Base-by-base conservation (phyloP, 2,113 vertebrate genomes). In the Poeciliopsis retropinna region DNA sequence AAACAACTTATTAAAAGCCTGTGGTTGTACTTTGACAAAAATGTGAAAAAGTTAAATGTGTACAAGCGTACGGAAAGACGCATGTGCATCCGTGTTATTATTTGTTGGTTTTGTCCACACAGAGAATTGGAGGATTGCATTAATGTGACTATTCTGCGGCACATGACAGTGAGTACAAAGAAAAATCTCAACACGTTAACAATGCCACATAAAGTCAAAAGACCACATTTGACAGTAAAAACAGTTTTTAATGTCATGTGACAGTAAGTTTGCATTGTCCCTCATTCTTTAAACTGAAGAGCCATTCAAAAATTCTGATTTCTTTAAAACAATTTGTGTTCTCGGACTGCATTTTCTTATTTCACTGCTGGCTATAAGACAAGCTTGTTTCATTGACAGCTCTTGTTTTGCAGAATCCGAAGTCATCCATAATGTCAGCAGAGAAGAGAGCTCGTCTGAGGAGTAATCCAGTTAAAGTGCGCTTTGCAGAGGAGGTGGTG, bases 361-460 rank as follows among this genome's bases (percentile, higher is more conserved):
- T 32, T 17, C 57, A 17, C 3, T 12, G 51, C 41, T 32, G 51
- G n/a, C 30, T 41, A 8, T 37, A 47, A 37, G 61, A 64, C 11
- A n/a, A 30, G 67, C 28, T 2, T 10, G 19, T 27, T 19, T 72
- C 11, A 62, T 27, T 44, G 37, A 14, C 10, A 25, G 3, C 31
- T 9, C 51, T 34, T 91, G 81, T 77, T 32, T 87, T 92, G 8
- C 93, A 99, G 98, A 97, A 97, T 73, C 97, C 97, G 30, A 99
- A 99, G 79, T 99, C 98, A 0, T 99, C 97, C 0, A 98, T 99
- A 88, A 96, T 99, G 86, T 98, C 97, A 0, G 97, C 95, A 0
- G 98, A 99, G 93, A 99, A 99, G 94, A 95, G 96, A 90, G 97
- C 97, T 67, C 95, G 96, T 73, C 93, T 99, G 84, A 97, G 96